Conservation (phyloP, 2,113 vertebrate genomes). For the Pterocles burchelli region DNA sequence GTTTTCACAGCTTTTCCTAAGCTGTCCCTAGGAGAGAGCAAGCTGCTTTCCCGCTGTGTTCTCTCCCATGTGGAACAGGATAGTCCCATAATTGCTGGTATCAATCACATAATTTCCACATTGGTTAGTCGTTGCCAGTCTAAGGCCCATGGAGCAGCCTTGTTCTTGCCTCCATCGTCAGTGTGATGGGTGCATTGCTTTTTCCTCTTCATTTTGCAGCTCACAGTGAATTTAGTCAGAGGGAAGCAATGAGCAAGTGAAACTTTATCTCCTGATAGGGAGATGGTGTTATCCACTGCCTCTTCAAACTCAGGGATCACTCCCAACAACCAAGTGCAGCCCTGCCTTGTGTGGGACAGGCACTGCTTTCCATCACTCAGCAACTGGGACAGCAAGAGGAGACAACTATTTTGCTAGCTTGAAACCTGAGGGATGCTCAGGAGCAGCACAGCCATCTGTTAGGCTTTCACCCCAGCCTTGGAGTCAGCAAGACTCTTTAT, state of each 20-base stretch:
- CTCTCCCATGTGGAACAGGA: neutral
- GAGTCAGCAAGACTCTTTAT: neutral
- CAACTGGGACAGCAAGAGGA: neutral
- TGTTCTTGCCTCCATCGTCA: neutral
- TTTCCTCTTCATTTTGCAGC: neutral
- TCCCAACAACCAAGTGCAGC: neutral
- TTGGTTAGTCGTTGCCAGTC: neutral
- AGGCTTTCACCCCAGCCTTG: neutral
- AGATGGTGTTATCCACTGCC: neutral
- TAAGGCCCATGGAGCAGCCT: neutral
- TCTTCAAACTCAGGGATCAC: neutral
- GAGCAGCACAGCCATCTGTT: neutral
- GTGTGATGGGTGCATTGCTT: neutral
- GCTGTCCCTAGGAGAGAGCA: neutral
- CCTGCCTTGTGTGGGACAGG: neutral
- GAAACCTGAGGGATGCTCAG: neutral
- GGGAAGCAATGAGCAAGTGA: neutral
- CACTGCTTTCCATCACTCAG: neutral
- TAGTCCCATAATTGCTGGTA: neutral
- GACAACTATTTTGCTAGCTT: neutral
- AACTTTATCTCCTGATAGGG: neutral
- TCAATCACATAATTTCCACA: fast-evolving
- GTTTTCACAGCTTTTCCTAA: neutral
- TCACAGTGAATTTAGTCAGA: neutral
- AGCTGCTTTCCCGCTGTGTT: neutral